Conservation (phyloP, 2,113 vertebrate genomes). For the Ranitomeya imitator region DNA sequence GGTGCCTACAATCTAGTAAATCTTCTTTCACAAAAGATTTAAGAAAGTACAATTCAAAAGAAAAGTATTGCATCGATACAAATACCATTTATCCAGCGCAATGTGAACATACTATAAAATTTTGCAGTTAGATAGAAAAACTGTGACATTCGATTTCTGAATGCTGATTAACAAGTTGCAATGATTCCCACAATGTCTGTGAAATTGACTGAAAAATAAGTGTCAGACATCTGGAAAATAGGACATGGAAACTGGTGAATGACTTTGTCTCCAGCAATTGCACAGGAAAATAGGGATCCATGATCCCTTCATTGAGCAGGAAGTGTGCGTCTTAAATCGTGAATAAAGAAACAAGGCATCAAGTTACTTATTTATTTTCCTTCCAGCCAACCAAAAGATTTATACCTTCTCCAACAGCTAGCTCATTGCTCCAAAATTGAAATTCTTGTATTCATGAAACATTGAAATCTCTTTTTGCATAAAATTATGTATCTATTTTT, state of each 20-base stretch:
- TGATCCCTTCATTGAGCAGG: conserved; percentile 38
- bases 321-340: neutral
- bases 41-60: conserved; percentile 4
- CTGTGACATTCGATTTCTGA: conserved; percentile 18
- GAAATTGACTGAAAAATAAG: conserved; percentile 48
- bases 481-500: neutral
- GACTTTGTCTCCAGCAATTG: conserved; percentile 35
- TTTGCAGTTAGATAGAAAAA: conserved; percentile 28
- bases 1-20: conserved; percentile 26
- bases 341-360: conserved; percentile 28
- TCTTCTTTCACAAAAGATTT: neutral
- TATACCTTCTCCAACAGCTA: neutral
- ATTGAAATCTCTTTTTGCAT: neutral
- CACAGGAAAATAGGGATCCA: conserved; percentile 47
- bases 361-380: conserved; percentile 23
- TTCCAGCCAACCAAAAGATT: conserved; percentile 4
- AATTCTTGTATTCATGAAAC: neutral
- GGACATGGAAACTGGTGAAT: conserved; percentile 34
- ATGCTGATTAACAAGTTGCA: conserved; percentile 49
- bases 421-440: neutral
- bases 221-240: conserved; percentile 49
- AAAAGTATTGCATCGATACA: conserved; percentile 11
- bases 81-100: conserved; percentile 32
- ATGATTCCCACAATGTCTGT: conserved; percentile 32
- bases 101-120: conserved; percentile 33